Base-by-base conservation (phyloP, 2,113 vertebrate genomes). In the Alligator mississippiensis region DNA sequence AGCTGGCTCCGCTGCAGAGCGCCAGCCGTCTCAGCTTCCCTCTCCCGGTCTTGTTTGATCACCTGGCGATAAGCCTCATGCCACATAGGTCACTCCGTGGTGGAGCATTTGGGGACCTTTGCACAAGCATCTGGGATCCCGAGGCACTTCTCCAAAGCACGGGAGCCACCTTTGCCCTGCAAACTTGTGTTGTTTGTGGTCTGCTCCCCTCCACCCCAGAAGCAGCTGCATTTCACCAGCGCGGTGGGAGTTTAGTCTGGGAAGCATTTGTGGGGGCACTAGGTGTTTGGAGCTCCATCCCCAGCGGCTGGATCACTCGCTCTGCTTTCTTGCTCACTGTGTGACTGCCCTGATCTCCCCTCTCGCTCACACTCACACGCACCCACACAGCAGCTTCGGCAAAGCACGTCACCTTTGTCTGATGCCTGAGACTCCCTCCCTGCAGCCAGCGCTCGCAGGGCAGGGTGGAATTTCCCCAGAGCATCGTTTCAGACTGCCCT, bases 161-260 rank as follows among this genome's bases (percentile, higher is more conserved):
- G 34, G 59, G 1, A 34, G 30, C 28, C 75, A 75, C 55, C 22
- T 60, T 54, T 70, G 15, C 59, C 63, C 58, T 8, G 27, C 47
- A 25, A 5, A 66, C 66, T 3, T 1, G 1, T 25, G 55, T 0
- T 1, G 57, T 81, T 55, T 15, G 13, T 14, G 34, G 27, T 21
- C 58, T 74, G 70, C 30, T 78, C 15, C 72, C 0, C n/a, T 60
- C 77, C 19, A 4, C 58, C 77, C 14, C 58, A 0, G 79, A 54
- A 47, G 30, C 54, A 63, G 25, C 30, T 63, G 47, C 64, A 14
- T 22, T 12, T 72, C 79, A 78, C 19, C 13, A 21, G 34, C 4
- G 11, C 68, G 12, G 68, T 38, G 38, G 19, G 34, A 38, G 70
- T 74, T 74, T 74, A 24, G 70, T 47, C 11, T 74, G 22, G 7